Base-by-base conservation (phyloP, 1,140 invertebrate genomes). In the Lepidotrigona ventralis region DNA sequence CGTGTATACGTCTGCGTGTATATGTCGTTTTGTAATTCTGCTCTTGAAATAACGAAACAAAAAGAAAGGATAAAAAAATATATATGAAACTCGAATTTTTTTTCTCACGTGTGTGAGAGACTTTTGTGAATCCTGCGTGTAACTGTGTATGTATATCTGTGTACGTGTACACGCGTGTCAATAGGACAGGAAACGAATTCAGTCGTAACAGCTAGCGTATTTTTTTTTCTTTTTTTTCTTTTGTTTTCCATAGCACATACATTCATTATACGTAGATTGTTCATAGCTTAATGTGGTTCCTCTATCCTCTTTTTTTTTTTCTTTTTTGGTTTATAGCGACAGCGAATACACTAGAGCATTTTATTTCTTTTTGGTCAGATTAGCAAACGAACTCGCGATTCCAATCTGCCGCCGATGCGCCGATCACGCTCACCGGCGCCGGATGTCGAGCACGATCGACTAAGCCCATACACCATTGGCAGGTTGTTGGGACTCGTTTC, bases 221-320 rank as follows among this genome's bases (percentile, higher is more conserved):
- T 69, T 70, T 56, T 74, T 15, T 58, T 63, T 46, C 6, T 8
- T 46, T 46, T 46, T 39, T 39, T 39, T 39, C 53, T 54, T 77
- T 26, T 64, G 58, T 64, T 46, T 46, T 66, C 21, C 86, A 90
- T 92, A 94, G 92, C 93, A 93, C 93, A 93, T 93, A 93, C 92
- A 94, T 93, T 93, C 93, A 93, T 93, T 93, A 94, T 94, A 94
- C 89, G 90, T 93, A 93, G 93, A 94, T 94, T 93, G 93, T 94
- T 93, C 93, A 92, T 93, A 94, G 93, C 93, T 93, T 94, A 93
- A 92, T 92, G 51, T 60, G 78, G 91, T 92, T 92, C 91, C 89
- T 90, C 83, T 89, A 79, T 84, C 19, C 64, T 88, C 71, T 23
- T 72, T 53, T 54, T 53, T 51, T 85, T 86, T 23, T 70, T 51